Base-by-base conservation (phyloP, 2,888 invertebrate genomes). In the Lasioglossum leucozonium region DNA sequence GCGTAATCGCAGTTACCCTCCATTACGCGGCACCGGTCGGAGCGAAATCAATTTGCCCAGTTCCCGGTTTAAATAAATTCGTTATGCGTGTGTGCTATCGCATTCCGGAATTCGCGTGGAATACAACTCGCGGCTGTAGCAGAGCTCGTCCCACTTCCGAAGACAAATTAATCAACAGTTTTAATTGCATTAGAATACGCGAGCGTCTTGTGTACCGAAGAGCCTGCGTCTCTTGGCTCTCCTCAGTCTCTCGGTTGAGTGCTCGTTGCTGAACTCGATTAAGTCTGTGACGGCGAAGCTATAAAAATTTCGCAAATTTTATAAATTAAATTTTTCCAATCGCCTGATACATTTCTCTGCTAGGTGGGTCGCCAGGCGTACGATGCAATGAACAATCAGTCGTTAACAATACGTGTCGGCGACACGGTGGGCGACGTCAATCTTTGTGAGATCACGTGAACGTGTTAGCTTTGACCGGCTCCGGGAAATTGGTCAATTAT, bases 141-240 rank as follows among this genome's bases (percentile, higher is more conserved):
- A n/a, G 62, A n/a, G 62, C 26, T 58, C 42, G 37, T 37, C 55
- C 55, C 18, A 73, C 80, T 82, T 73, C 26, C 34, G 34, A 47
- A 76, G 58, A 74, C 30, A 73, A 71, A 79, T 79, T 74, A 79
- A 79, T 72, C 83, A 72, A 73, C 40, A 58, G 78, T 75, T 75
- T 75, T 44, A 74, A 75, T 75, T 76, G 13, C 37, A 79, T 79
- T 69, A 69, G 67, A 65, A 44, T 51, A 44, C 62, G 65, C 42
- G 26, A 11, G 34, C 58, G 5, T 51, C 62, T 81, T 72, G 72
- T 30, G 34, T 51, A 22, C 8, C 22, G 26, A 77, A 58, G 55
- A 47, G 62, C 71, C 71, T n/a, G 40, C 42, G 11, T n/a, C n/a
- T n/a, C n/a, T n/a, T n/a, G n/a, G n/a, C n/a, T n/a, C n/a, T n/a